A percentile compares a stretch with the other conserved stretches of the same genome.
Evolutionary conservation across 2,797 vertebrate species (phyloP).

Genomic region (Fringilla coelebs): DNA sequence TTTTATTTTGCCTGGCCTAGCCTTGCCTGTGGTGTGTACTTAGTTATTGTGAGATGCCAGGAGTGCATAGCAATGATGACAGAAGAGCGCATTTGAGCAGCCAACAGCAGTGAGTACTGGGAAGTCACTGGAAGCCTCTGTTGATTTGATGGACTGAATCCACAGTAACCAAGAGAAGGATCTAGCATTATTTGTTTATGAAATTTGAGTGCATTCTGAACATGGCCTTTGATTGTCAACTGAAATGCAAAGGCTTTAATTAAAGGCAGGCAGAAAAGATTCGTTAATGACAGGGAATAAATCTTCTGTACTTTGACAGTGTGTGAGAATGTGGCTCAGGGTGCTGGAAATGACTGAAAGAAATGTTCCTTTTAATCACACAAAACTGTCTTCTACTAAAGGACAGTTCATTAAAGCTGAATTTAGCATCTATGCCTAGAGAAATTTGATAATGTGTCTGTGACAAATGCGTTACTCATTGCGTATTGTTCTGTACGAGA

Average conservation of each 20-base stretch:
- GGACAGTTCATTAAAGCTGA: not conserved
- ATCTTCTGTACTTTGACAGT: not conserved
- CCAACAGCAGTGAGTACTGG: not conserved
- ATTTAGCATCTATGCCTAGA: not conserved
- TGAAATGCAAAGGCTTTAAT: not conserved
- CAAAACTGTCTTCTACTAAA: not conserved
- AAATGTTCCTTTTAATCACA: not conserved
- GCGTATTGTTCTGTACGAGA: not conserved
- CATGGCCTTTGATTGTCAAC: not conserved
- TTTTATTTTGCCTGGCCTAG: not conserved
- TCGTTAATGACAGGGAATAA: not conserved
- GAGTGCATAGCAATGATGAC: rapidly evolving
- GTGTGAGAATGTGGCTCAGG: not conserved
- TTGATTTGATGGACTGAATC: not conserved
- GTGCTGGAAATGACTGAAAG: not conserved
- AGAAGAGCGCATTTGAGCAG: not conserved
- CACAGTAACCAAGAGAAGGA: not conserved
- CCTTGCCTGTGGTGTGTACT: not conserved
- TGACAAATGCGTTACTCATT: not conserved
- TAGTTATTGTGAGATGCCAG: not conserved
- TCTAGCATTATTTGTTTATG: not conserved
- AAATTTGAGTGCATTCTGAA: not conserved
- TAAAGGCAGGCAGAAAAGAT: not conserved
- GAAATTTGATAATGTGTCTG: not conserved
- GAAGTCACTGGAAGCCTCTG: not conserved